Conservation (phyloP, 2,888 invertebrate species). For the Macrosiphum euphorbiae region DNA sequence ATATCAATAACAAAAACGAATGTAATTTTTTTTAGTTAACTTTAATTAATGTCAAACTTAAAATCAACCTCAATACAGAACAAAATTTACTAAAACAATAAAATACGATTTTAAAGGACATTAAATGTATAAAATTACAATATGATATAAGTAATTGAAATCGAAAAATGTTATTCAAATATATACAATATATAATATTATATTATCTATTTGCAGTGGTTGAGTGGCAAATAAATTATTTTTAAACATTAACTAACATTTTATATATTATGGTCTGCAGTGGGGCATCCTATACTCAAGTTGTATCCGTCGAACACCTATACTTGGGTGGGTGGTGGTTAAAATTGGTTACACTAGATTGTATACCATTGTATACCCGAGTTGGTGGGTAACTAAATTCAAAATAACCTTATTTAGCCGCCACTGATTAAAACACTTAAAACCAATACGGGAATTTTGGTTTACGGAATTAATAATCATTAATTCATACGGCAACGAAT, state of each 20-base stretch:
- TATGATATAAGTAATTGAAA: background rate
- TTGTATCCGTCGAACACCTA: too few species aligned
- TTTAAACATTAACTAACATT: background rate
- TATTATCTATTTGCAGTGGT: background rate
- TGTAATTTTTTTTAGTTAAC: background rate
- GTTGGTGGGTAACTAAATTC: too few species aligned
- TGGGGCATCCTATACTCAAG: too few species aligned
- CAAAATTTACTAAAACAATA: background rate
- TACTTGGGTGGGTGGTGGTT: too few species aligned
- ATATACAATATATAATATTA: background rate
- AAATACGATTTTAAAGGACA: background rate
- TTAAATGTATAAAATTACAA: background rate
- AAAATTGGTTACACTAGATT: too few species aligned
- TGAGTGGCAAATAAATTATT: background rate
- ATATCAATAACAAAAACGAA: background rate
- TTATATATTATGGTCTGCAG: too few species aligned
- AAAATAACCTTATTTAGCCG: too few species aligned
- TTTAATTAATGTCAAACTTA: background rate
- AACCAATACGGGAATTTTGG: too few species aligned
- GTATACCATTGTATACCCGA: too few species aligned
- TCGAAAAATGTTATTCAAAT: background rate
- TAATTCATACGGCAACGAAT: constrained; percentile 4
- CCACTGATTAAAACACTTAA: too few species aligned
- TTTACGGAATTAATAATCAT: too few species aligned
- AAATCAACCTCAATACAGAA: background rate